Conservation (phyloP, 37 sponge, comb jelly and placozoan species). For the Corticium candelabrum region DNA sequence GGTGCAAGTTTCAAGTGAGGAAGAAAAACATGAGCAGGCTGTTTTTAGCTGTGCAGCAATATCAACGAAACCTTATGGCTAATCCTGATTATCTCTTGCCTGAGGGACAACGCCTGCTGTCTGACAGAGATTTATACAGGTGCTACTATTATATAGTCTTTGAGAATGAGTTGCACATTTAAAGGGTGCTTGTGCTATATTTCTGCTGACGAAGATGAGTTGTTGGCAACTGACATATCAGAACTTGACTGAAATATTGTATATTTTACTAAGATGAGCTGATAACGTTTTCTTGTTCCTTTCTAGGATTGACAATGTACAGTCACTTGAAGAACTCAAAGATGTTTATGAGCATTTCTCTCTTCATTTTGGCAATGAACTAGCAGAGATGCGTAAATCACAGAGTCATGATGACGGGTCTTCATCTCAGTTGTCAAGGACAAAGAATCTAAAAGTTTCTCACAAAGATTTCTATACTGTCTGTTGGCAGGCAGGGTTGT, state of each 20-base stretch:
- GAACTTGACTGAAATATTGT: not conserved
- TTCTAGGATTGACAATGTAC: conserved; percentile 43
- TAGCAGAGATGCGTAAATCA: conserved; percentile 52
- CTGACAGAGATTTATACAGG: conserved; percentile 80
- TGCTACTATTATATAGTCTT: too few species aligned
- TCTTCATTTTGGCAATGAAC: conserved; percentile 77
- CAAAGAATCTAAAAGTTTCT: conserved; percentile 13
- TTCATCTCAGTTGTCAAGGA: not conserved
- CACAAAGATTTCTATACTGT: conserved; percentile 67
- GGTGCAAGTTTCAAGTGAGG: conserved; percentile 71
- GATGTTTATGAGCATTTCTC: conserved; percentile 82
- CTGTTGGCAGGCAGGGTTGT: conserved; percentile 81
- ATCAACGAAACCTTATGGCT: conserved; percentile 78
- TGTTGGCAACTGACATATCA: not conserved
- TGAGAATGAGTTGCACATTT: too few species aligned
- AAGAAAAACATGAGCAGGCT: conserved; percentile 60
- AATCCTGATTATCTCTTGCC: conserved; percentile 66
- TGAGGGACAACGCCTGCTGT: conserved; percentile 57
- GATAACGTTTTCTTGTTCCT: not conserved
- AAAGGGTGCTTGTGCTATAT: too few species aligned
- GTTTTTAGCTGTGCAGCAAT: conserved; percentile 62
- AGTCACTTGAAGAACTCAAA: conserved; percentile 74
- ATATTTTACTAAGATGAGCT: not conserved
- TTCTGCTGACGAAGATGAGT: too few species aligned
- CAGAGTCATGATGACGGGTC: conserved; percentile 1